Evolutionary conservation across 2,113 vertebrate genomes (phyloP), one percentile per base, ranked within the genome.

Genomic region (Notarius quadriscutis): DNA sequence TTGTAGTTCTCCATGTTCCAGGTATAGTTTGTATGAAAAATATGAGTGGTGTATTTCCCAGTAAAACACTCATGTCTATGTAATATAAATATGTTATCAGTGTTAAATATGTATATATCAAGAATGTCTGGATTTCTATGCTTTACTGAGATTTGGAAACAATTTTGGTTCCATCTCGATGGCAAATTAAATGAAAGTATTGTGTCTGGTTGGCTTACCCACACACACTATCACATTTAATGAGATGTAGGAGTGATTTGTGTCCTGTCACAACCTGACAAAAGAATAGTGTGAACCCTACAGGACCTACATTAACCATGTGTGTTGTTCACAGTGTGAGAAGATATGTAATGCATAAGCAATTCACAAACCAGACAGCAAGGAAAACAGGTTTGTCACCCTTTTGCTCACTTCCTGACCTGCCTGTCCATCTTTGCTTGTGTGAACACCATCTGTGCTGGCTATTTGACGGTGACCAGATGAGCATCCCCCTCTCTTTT

Each of bases 391-490:
- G 81, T 84, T 34, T 84, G 17, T 34, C 58, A 72, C 51, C 69
- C n/a, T 34, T 88, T 79, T 50, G 20, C 79, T 53, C 75, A 41
- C 67, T 58, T 71, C 82, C 65, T 55, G 17, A 20, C 86, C 77
- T 74, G 48, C 69, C 50, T 82, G 41, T 84, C 83, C 6, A 18
- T 87, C 83, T 65, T 27, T 14, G 83, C 90, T 82, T 89, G 89
- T 93, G 94, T 94, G 92, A 94, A 92, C 88, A 51, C 95, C 96
- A 95, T 96, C 95, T 96, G 96, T 91, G 93, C 88, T 41, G 27
- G 81, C 80, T 53, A 89, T 90, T 89, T 92, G 91, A 89, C 0
- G 86, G 63, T 93, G 92, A 93, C 94, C 92, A 88, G 91, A 92
- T 87, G 92, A 94, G 93, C 82, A 85, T 89, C 89, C 89, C 84